phyloP scores from a whole-genome alignment of 2,888 invertebrate species.

The Drosophila putrida region DNA sequence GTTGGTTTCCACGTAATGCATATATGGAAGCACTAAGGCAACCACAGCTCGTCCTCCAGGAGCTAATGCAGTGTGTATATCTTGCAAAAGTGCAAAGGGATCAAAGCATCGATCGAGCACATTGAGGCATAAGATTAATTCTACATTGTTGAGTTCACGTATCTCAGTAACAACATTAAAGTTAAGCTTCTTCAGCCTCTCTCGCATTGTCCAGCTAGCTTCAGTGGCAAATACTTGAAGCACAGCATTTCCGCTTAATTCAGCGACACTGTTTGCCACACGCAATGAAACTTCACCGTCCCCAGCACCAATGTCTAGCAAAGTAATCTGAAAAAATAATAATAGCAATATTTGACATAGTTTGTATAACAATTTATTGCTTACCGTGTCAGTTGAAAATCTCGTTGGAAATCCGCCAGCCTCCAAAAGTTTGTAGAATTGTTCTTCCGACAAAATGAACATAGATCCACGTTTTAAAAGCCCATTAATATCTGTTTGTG shows the following conservation, averaged over 20 bases:
- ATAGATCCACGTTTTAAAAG: conserved; percentile 96
- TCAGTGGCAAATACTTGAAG: conserved; percentile 95
- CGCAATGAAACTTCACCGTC: conserved; percentile 96
- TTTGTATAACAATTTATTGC: too few species aligned
- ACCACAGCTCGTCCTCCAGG: conserved; percentile 92
- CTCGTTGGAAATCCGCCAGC: conserved; percentile 80
- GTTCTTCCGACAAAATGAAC: conserved; percentile 96
- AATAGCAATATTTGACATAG: not conserved
- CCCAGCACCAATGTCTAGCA: conserved; percentile 97
- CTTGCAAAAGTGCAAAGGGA: conserved; percentile 91
- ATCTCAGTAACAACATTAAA: conserved; percentile 83
- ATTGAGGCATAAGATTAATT: conserved; percentile 90
- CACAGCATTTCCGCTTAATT: conserved; percentile 84
- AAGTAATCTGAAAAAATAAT: conserved; percentile 82
- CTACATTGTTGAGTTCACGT: conserved; percentile 81
- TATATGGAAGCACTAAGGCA: conserved; percentile 97
- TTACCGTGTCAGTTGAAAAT: conserved; percentile 63
- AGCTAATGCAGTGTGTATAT: conserved; percentile 90
- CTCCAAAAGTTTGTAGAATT: conserved; percentile 87
- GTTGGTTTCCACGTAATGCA: conserved; percentile 97
- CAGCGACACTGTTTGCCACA: conserved; percentile 88
- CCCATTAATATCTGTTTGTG: conserved; percentile 98
- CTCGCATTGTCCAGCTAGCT: conserved; percentile 95
- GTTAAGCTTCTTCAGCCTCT: conserved; percentile 89
- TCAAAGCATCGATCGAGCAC: conserved; percentile 96